phyloP scores from a whole-genome alignment of 2,797 vertebrate genomes.

The Diceros bicornis region DNA sequence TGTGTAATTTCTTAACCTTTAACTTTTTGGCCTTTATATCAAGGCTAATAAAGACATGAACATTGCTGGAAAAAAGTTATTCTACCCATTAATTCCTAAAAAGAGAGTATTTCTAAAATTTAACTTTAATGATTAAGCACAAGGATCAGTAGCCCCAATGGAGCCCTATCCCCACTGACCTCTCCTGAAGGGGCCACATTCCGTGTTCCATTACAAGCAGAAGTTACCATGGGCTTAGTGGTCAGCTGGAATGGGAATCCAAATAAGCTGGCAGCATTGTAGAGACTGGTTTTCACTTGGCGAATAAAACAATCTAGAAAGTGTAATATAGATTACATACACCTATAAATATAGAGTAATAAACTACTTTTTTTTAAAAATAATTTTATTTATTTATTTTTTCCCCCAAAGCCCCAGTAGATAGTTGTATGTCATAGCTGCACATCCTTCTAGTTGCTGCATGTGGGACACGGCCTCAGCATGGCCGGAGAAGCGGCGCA shows the following conservation, averaged over 20 bases:
- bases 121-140: slow-evolving; percentile 57
- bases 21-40: slow-evolving; percentile 55
- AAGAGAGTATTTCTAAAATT: slow-evolving; percentile 61
- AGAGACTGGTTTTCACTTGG: slow-evolving; percentile 60
- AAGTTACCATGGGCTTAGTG: slow-evolving; percentile 58
- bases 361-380: neutral
- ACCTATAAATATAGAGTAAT: slow-evolving; percentile 46
- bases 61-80: slow-evolving; percentile 59
- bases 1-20: slow-evolving; percentile 46
- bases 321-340: slow-evolving; percentile 22
- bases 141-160: neutral
- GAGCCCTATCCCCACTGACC: slow-evolving; percentile 83
- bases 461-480: too few species aligned
- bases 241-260: slow-evolving; percentile 74
- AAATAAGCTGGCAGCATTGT: slow-evolving; percentile 81
- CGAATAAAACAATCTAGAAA: slow-evolving; percentile 82
- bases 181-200: slow-evolving; percentile 74
- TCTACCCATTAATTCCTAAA: slow-evolving; percentile 42
- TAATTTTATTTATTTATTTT: too few species aligned
- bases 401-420: too few species aligned
- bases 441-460: too few species aligned
- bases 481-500: too few species aligned
- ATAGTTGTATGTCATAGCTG: too few species aligned
- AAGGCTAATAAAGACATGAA: slow-evolving; percentile 53
- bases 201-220: slow-evolving; percentile 73